Evolutionary conservation across 1,140 invertebrate genomes (phyloP).

Genomic region (Neocloeon triangulifer): DNA sequence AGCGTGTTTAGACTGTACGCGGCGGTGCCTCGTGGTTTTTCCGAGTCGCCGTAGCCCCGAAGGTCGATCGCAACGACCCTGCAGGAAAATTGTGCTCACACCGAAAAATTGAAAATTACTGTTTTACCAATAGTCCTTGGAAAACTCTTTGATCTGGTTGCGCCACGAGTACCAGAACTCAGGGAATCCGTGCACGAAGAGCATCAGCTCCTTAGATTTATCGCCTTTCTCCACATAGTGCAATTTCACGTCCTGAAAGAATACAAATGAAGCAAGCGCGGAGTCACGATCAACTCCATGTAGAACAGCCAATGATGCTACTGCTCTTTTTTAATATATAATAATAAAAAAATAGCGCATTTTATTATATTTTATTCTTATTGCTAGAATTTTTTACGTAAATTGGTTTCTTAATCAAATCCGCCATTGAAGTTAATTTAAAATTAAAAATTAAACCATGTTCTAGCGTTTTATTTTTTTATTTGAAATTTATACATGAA

Average conservation of each 20-base stretch:
- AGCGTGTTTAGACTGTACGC: slow-evolving; percentile 28
- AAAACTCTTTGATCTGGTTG: slow-evolving; percentile 33
- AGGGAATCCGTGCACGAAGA: slow-evolving; percentile 42
- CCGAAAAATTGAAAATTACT: slow-evolving; percentile 5
- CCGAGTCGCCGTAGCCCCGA: slow-evolving; percentile 42
- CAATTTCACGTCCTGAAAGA: slow-evolving; percentile 27
- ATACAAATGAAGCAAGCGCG: too few species aligned
- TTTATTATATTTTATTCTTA: neutral
- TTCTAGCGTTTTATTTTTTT: too few species aligned
- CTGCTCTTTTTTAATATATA: neutral
- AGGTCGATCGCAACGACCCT: slow-evolving; percentile 43
- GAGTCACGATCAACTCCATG: too few species aligned
- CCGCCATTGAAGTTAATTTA: too few species aligned
- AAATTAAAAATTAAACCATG: too few species aligned
- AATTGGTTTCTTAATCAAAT: too few species aligned
- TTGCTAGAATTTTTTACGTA: too few species aligned
- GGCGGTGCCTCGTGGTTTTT: slow-evolving; percentile 28
- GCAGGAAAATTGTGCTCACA: slow-evolving; percentile 10
- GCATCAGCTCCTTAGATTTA: slow-evolving; percentile 30
- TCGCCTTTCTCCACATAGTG: slow-evolving; percentile 42
- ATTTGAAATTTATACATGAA: too few species aligned
- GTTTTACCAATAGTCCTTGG: slow-evolving; percentile 31
- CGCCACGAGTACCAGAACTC: slow-evolving; percentile 48
- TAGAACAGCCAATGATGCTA: neutral
- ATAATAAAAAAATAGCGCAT: neutral